A percentile compares a stretch with the other conserved stretches of the same genome.
Evolutionary conservation across 2,888 invertebrate genomes (phyloP).

Genomic region (Rhingia campestris): DNA sequence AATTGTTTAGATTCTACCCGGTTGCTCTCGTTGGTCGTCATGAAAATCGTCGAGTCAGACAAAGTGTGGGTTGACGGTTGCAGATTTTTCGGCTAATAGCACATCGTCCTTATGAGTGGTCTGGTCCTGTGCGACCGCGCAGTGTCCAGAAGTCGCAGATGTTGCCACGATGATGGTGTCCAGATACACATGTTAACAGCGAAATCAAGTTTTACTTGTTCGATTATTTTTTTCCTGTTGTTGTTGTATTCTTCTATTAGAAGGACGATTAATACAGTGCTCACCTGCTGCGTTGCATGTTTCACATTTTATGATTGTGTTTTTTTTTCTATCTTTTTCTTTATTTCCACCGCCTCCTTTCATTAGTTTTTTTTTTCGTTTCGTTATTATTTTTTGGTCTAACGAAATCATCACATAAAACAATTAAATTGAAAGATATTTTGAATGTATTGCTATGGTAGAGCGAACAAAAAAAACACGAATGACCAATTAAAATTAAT

Average conservation of each 20-base stretch:
- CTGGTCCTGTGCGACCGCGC: background rate
- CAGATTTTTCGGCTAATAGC: slow-evolving; percentile 49
- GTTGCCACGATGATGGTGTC: slow-evolving; percentile 56
- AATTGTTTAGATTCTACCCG: slow-evolving; percentile 63
- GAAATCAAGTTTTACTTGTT: slow-evolving; percentile 60
- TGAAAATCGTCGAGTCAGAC: slow-evolving; percentile 29
- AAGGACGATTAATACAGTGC: slow-evolving; percentile 64
- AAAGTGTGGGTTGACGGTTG: slow-evolving; percentile 65
- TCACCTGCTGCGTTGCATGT: slow-evolving; percentile 72
- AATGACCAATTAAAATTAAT: slow-evolving; percentile 72
- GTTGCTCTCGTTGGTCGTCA: slow-evolving; percentile 6
- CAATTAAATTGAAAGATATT: slow-evolving; percentile 65
- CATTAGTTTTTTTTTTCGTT: slow-evolving; percentile 34
- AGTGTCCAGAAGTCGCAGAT: slow-evolving; percentile 61
- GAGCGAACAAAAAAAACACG: slow-evolving; percentile 23
- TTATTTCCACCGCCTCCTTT: slow-evolving; percentile 61
- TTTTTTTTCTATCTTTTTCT: slow-evolving; percentile 33
- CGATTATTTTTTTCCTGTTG: slow-evolving; percentile 2
- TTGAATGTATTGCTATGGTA: slow-evolving; percentile 50
- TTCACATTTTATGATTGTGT: slow-evolving; percentile 66
- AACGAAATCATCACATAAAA: slow-evolving; percentile 67
- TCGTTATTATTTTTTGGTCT: slow-evolving; percentile 27
- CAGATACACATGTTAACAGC: slow-evolving; percentile 61
- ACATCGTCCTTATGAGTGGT: slow-evolving; percentile 43
- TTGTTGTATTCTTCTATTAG: slow-evolving; percentile 42